Evolutionary conservation across 2,888 invertebrate species (phyloP), one percentile per base, ranked within the genome.

Genomic region (Sinodicranocentrus sp.): DNA sequence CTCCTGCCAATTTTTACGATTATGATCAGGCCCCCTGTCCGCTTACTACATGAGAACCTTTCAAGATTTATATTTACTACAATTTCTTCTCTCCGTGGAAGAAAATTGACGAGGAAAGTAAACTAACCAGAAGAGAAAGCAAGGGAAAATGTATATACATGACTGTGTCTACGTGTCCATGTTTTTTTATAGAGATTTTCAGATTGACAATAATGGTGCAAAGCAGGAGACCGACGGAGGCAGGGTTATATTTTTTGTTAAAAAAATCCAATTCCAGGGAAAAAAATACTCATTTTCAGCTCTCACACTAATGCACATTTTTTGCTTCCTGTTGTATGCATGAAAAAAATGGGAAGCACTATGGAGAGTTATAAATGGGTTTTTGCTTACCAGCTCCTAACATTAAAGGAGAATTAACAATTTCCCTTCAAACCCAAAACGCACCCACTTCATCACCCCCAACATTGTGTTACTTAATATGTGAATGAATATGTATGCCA

Each of bases 1-100:
- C 86, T 84, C 86, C 86, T 86, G 84, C 82, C 76, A 84, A 86
- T 84, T 86, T 80, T 84, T 84, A 86, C 80, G 84, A 86, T 84
- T 84, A 82, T 84, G 75, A 82, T 80, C 75, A 21, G 76, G 82
- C 86, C 84, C 85, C 83, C 84, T 84, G 80, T 77, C 68, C 75
- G 33, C 39, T 5, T 72, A 6, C 44, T 61, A 82, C 77, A 82
- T 80, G 84, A 70, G 78, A 75, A 79, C 78, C 82, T 70, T 76
- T 85, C 85, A 68, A 48, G 75, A 73, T 75, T 73, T 75, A 82
- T 75, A 65, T 80, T 82, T 80, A 80, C 54, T 67, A 54, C 70
- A 67, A 73, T 73, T 73, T 63, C 79, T 21, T 59, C 33, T 25
- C 25, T 48, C 15, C 25, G 48, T 5, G 76, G 15, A n/a, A 48